These are phyloP conservation scores for Lasioglossum marginatum DNA, from an alignment of 2,888 invertebrate genomes.

Conservation along the genomic window DNA sequence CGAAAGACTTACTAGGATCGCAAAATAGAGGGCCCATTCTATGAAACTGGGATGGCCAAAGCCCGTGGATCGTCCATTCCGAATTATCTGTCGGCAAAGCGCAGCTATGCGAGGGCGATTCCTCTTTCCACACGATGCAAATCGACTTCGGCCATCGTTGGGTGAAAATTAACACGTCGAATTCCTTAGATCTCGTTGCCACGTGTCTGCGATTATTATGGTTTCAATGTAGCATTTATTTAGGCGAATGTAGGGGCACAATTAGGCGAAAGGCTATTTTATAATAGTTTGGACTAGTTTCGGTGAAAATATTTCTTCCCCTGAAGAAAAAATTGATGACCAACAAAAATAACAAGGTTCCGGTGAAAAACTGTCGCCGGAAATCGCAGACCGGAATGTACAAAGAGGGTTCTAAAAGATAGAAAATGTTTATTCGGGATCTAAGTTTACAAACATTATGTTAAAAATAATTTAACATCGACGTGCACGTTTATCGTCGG, in stretches of 20 bases:
- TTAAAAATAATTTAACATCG: not conserved
- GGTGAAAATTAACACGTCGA: constrained; percentile 92
- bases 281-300: not conserved
- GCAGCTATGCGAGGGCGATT: constrained; percentile 87
- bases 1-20: constrained; percentile 89
- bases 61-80: constrained; percentile 92
- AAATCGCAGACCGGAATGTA: not conserved
- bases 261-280: not conserved
- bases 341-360: too few species aligned
- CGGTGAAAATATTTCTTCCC: not conserved
- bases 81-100: constrained; percentile 87
- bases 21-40: constrained; percentile 90
- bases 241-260: not conserved
- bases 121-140: constrained; percentile 90
- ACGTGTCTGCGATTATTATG: not conserved
- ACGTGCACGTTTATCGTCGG: not conserved
- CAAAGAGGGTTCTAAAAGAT: not conserved
- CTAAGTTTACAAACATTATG: not conserved
- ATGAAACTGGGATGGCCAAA: constrained; percentile 92
- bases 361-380: too few species aligned
- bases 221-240: not conserved
- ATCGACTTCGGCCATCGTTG: constrained; percentile 92
- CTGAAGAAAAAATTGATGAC: too few species aligned
- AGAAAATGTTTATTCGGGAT: not conserved
- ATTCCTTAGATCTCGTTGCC: constrained; percentile 76